Conservation (phyloP, 2,797 vertebrate genomes). For the Spheniscus humboldti region DNA sequence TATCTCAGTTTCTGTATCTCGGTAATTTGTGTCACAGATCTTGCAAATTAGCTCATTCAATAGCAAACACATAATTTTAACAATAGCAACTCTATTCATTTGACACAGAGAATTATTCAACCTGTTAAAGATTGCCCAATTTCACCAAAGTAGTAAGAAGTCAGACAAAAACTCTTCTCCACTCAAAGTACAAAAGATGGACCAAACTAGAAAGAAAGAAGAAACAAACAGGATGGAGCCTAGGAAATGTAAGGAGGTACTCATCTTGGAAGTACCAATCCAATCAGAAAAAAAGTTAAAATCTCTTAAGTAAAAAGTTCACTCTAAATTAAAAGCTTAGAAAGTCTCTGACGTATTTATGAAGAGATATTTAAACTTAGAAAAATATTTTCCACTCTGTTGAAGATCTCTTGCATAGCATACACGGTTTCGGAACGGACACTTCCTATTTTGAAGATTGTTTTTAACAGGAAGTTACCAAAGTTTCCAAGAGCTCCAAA, state of each 20-base stretch:
- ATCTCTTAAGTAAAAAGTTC: not conserved
- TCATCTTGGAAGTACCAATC: not conserved
- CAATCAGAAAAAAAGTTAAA: not conserved
- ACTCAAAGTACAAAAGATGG: not conserved
- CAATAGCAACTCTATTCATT: not conserved
- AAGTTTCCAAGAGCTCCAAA: not conserved
- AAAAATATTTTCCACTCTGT: not conserved
- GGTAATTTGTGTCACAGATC: not conserved
- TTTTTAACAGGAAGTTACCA: not conserved
- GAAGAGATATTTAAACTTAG: not conserved
- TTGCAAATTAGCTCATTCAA: not conserved
- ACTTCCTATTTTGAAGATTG: not conserved
- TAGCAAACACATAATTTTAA: not conserved
- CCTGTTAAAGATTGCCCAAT: fast-evolving
- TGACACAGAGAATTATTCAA: not conserved
- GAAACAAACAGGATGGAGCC: not conserved
- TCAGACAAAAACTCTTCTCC: not conserved
- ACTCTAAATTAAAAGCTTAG: not conserved
- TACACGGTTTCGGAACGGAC: not conserved
- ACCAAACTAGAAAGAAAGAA: not conserved
- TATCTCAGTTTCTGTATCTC: not conserved
- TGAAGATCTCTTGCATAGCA: not conserved
- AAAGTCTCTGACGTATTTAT: not conserved
- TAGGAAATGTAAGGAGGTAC: not conserved
- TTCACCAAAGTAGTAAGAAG: not conserved